These are phyloP conservation scores for Ryuthela nishihirai DNA, from an alignment of 2,888 invertebrate genomes.

Conservation along the genomic window DNA sequence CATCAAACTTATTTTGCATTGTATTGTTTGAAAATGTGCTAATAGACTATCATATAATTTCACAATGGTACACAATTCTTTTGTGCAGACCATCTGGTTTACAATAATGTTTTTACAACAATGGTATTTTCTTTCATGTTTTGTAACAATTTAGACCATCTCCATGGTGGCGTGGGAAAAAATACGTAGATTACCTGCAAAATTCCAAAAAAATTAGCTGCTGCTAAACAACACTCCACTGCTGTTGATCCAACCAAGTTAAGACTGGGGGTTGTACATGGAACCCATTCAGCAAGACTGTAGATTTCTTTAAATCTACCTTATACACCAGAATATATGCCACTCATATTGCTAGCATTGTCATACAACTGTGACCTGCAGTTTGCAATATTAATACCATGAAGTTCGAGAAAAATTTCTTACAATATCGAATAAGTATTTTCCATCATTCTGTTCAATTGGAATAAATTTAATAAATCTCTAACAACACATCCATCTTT, in stretches of 20 bases:
- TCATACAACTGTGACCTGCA: background rate
- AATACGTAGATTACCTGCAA: background rate
- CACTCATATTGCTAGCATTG: conserved; percentile 1
- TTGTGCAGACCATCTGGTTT: conserved; percentile 1
- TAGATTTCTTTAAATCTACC: background rate
- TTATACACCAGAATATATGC: background rate
- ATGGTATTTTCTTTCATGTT: background rate
- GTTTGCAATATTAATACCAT: background rate
- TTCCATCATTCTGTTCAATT: background rate
- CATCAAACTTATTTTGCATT: too few relatives aligned
- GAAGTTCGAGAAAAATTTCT: background rate
- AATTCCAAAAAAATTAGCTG: background rate
- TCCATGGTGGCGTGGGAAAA: background rate
- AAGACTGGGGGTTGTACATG: background rate
- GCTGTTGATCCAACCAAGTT: background rate
- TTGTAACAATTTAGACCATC: background rate
- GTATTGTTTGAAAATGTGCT: too few relatives aligned
- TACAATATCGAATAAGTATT: background rate
- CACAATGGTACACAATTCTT: too few relatives aligned
- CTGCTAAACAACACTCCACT: background rate
- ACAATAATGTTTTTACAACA: background rate
- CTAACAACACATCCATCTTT: background rate
- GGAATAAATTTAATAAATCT: background rate
- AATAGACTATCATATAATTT: too few relatives aligned
- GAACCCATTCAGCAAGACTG: background rate